Percentiles rank a stretch among this genome's conserved stretches.
Evolutionary conservation across 2,888 invertebrate genomes (phyloP).

Genomic region (Meliscaeva auricollis): DNA sequence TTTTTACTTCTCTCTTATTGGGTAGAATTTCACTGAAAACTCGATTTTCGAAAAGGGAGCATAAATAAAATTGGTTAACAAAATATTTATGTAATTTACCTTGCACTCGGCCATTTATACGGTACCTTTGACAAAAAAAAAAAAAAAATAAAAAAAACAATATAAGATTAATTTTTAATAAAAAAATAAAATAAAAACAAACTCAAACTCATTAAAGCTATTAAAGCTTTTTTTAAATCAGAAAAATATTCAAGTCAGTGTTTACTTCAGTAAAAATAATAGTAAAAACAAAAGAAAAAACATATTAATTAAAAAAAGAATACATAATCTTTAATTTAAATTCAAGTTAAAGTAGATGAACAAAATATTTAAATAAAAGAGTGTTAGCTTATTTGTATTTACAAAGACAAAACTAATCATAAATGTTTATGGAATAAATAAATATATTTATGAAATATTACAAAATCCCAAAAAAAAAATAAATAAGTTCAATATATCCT

Average conservation of each 20-base stretch:
- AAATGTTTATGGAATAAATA: conserved; percentile 25
- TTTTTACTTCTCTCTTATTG: not conserved
- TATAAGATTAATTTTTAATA: conserved; percentile 6
- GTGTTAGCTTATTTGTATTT: conserved; percentile 64
- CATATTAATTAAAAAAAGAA: conserved; percentile 10
- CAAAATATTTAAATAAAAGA: conserved; percentile 36
- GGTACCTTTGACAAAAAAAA: conserved; percentile 39
- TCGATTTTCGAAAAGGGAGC: not conserved
- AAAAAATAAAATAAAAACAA: not conserved
- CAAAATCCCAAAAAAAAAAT: conserved; percentile 18
- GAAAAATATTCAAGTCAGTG: conserved; percentile 35
- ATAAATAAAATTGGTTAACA: conserved; percentile 10
- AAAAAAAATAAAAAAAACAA: not conserved
- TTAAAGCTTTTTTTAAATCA: conserved; percentile 9
- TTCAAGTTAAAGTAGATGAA: conserved; percentile 34
- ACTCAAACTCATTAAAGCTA: not conserved
- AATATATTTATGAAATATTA: conserved; percentile 49
- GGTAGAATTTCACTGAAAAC: too few species aligned
- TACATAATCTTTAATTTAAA: conserved; percentile 15
- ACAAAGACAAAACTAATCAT: conserved; percentile 38
- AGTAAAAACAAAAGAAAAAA: not conserved
- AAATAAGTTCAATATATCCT: conserved; percentile 54
- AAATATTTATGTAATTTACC: too few species aligned
- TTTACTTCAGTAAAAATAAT: conserved; percentile 10
- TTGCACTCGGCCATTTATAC: conserved; percentile 13